A percentile compares a stretch with the other conserved stretches of the same genome.
Conservation (phyloP, 35 echinoderm and acorn worm genomes). For the Lytechinus pictus region DNA sequence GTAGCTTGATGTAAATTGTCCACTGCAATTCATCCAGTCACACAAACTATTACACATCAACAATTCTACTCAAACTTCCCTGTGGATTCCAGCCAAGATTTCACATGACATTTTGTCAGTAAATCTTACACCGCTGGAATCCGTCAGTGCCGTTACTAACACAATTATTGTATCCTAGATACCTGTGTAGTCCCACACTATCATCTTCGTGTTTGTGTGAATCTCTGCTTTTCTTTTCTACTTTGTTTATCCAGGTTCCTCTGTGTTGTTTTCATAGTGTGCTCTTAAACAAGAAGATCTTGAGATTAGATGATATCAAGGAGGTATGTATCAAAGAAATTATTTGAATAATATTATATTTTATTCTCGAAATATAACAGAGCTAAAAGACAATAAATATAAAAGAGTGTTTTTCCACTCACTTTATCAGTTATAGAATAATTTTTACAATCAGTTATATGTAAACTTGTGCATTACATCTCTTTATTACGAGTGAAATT, state of each 20-base stretch:
- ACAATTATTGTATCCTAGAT: neutral
- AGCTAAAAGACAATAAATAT: too few relatives aligned
- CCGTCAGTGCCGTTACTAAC: neutral
- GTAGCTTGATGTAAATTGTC: neutral
- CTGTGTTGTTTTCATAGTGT: slow-evolving; percentile 74
- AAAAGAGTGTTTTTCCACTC: too few relatives aligned
- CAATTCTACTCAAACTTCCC: neutral
- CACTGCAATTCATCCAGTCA: neutral
- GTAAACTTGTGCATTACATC: neutral
- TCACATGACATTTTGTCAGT: neutral
- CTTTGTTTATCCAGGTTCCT: slow-evolving; percentile 63
- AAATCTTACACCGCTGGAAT: neutral
- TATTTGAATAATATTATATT: neutral
- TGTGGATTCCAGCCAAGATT: neutral
- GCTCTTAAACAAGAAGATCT: slow-evolving; percentile 60
- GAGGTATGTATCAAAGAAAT: slow-evolving; percentile 62
- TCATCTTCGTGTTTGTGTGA: neutral
- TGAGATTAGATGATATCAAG: slow-evolving; percentile 69
- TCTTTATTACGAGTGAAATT: too few relatives aligned
- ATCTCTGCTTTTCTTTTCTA: neutral
- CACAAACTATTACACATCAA: neutral
- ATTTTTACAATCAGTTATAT: neutral
- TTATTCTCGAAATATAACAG: neutral
- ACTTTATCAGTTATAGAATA: neutral
- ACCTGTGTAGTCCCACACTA: neutral